These are phyloP conservation scores for Oreochromis grahami DNA, from an alignment of 2,797 vertebrate genomes.

Conservation along the genomic window DNA sequence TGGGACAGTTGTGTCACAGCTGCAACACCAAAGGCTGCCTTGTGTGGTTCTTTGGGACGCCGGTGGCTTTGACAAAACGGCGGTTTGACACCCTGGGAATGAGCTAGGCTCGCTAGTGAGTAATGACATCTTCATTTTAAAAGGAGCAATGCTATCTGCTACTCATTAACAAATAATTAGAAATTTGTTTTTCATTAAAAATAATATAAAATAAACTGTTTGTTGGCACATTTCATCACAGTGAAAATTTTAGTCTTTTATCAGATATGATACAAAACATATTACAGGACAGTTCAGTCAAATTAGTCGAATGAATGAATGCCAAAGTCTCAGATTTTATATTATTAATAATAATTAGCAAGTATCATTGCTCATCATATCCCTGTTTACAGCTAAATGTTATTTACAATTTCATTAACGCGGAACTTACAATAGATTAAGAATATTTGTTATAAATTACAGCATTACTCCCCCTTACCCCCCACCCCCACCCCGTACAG, in stretches of 20 bases:
- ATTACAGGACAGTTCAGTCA: neutral
- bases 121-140: neutral
- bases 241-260: neutral
- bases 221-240: neutral
- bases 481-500: neutral
- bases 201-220: neutral
- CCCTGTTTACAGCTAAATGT: neutral
- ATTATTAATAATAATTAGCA: neutral
- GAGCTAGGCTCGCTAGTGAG: neutral
- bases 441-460: neutral
- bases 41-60: neutral
- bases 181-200: neutral
- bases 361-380: neutral
- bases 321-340: neutral
- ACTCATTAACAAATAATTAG: neutral
- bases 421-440: neutral
- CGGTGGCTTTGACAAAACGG: neutral
- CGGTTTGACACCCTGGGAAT: neutral
- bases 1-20: neutral
- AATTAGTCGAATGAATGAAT: neutral
- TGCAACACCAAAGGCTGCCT: neutral
- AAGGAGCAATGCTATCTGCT: neutral
- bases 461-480: neutral
- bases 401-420: neutral
- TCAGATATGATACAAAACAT: neutral